Evolutionary conservation across 2,888 invertebrate species (phyloP), one percentile per base, ranked within the genome.

Genomic region (Zelleria hepariella): DNA sequence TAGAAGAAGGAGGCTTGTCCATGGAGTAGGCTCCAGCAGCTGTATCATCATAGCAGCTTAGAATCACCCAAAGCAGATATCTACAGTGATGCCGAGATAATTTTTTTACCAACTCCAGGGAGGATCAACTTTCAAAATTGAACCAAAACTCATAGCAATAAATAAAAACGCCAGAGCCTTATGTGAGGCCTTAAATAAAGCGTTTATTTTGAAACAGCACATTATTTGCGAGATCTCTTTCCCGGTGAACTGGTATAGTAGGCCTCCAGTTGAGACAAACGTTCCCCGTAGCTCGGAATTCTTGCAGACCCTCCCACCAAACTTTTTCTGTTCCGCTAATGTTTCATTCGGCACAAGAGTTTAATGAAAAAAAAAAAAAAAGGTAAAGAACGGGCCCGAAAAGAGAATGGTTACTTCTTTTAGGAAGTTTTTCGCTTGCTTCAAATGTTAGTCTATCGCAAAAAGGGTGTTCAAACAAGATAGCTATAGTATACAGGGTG

Each of bases 361-460:
- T 70, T 74, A 74, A 77, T 77, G 71, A 71, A 74, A 76, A 78
- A 71, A n/a, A n/a, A 71, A 74, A 76, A 78, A 42, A 32, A 42
- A 42, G 65, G 68, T 71, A 73, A 73, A 73, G n/a, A 74, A 70
- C 69, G 69, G 69, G 71, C 65, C 63, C 64, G 59, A 57, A 56
- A 59, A 49, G 51, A 58, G 55, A 51, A 23, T 51, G 60, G 55
- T 51, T 60, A 61, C 66, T 66, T 70, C 66, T 68, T 71, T 66
- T 66, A 61, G 59, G 61, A 61, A 57, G 62, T 65, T 68, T 66
- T 68, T 21, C 23, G 32, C 4, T 42, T 15, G 32, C 32, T 42
- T 42, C 32, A 42, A 42, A 42, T 42, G 32, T 42, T 15, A 42
- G 32, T 42, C 32, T 15, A 42, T 15, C 15, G 32, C 32, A n/a